Base-by-base conservation (phyloP, 2,888 invertebrate species). In the Adineta ricciae region DNA sequence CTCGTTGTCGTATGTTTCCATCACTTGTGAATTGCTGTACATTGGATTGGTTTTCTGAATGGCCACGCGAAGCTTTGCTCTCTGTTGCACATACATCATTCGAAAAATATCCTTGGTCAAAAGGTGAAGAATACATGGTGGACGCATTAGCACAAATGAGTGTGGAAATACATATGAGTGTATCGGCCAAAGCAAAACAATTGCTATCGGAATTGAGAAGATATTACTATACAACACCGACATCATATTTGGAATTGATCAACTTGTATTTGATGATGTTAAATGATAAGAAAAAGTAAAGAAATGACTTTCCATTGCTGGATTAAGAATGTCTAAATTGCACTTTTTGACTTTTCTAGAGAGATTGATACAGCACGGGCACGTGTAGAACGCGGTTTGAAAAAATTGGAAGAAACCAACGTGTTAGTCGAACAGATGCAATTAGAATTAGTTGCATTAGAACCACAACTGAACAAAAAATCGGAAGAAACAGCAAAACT, bases 141-240 rank as follows among this genome's bases (percentile, higher is more conserved):
- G 87, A 91, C 0, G 91, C 91, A 11, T 90, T 94, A 56, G 92
- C 94, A 0, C 91, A 91, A 78, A 93, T 93, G 88, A 94, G 94
- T 88, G 94, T 94, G 9, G 92, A 92, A 54, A 94, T 94, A 88
- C 94, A 94, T 88, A 86, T 88, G 93, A 94, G 94, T 87, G 95
- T 95, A 0, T 94, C 94, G 89, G 90, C 92, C 41, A 94, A 94
- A 93, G 94, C 95, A 0, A 92, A 93, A 27, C 91, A 93, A 73
- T 94, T 94, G 88, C 95, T 93, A 89, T 91, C 93, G 73, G 96
- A 96, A 91, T 93, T 95, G 93, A 93, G 94, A 87, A 92, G 96
- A 0, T 93, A 94, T 88, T 96, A 95, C 91, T 96, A 96, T 90
- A 95, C 95, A 4, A 96, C 96, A 0, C 96, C 96, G 0, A 96